Evolutionary conservation across 2,888 invertebrate genomes (phyloP), one percentile per base, ranked within the genome.

Genomic region (Calephelis perditalis): DNA sequence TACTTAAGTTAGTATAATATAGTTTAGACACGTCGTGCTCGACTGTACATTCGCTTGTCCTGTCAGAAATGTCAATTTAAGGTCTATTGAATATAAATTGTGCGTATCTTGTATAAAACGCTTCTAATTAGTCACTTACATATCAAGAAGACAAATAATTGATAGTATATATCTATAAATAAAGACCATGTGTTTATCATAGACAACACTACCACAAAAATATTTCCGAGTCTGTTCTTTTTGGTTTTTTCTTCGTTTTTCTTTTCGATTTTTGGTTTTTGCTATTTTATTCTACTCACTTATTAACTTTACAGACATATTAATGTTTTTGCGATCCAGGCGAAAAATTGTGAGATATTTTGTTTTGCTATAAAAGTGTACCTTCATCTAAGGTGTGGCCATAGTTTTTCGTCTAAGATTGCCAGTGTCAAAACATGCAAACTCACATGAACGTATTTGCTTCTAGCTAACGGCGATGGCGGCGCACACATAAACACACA

Each of bases 381-480:
- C 10, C 45, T 58, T 37, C 12, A 40, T 7, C 26, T 43, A 10
- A 43, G 37, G 10, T 40, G 55, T 47, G 40, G 5, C 40, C 59
- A 44, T 60, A 54, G 56, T 54, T 66, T 67, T 70, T 68, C 64
- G 63, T 64, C 63, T 66, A 62, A 57, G 61, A 67, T 65, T 66
- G 68, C 64, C 57, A 61, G 49, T 62, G 66, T 65, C 65, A 62
- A 66, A 69, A 80, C 81, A 82, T 77, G 72, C 75, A 68, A 74
- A 84, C 85, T 87, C 81, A 88, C 84, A 74, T 71, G 62, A 75
- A 78, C 83, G 73, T 86, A 80, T 89, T 87, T 88, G 84, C 82
- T 90, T 90, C 87, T 90, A 90, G 89, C 79, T 89, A 88, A 85
- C 76, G 87, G 86, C 83, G 86, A 74, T 69, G 81, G 82, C 76